Evolutionary conservation across 2,888 invertebrate species (phyloP).

Genomic region (Melanchra persicariae): DNA sequence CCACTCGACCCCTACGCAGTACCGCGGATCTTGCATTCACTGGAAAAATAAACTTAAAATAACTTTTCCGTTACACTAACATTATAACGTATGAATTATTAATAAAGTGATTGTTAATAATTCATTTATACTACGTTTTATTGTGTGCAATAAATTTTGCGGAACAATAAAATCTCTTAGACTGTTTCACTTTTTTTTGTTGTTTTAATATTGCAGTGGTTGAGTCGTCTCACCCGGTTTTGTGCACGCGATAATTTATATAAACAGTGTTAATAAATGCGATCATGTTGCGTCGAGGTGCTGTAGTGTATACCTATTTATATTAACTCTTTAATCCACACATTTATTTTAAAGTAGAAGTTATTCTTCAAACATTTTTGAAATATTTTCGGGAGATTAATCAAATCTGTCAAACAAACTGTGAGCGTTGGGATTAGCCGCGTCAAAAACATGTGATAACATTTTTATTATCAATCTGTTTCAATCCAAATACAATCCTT

Average conservation of each 20-base stretch:
- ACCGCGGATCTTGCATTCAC: slow-evolving; percentile 7
- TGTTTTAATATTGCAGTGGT: slow-evolving; percentile 58
- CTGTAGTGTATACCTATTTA: not conserved
- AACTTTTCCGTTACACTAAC: slow-evolving; percentile 64
- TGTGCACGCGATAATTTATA: slow-evolving; percentile 63
- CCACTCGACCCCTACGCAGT: not conserved
- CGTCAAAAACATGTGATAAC: slow-evolving; percentile 43
- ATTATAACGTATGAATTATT: slow-evolving; percentile 69
- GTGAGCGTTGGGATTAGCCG: not conserved
- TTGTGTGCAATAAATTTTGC: slow-evolving; percentile 68
- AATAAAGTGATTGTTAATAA: slow-evolving; percentile 67
- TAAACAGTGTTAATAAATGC: slow-evolving; percentile 52
- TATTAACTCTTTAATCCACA: slow-evolving; percentile 9
- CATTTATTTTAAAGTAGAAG: slow-evolving; percentile 6
- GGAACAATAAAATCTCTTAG: slow-evolving; percentile 67
- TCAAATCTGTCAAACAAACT: slow-evolving; percentile 16
- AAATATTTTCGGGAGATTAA: slow-evolving; percentile 17
- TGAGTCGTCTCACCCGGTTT: slow-evolving; percentile 51
- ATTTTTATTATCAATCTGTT: slow-evolving; percentile 46
- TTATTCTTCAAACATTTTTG: not conserved
- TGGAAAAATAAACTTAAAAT: slow-evolving; percentile 53
- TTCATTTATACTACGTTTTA: slow-evolving; percentile 68
- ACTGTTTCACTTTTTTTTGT: slow-evolving; percentile 61
- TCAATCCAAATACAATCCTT: slow-evolving; percentile 41
- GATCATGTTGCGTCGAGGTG: slow-evolving; percentile 25